These are phyloP conservation scores for Drosophila seguyi DNA, from an alignment of 1,140 invertebrate genomes.

Conservation along the genomic window DNA sequence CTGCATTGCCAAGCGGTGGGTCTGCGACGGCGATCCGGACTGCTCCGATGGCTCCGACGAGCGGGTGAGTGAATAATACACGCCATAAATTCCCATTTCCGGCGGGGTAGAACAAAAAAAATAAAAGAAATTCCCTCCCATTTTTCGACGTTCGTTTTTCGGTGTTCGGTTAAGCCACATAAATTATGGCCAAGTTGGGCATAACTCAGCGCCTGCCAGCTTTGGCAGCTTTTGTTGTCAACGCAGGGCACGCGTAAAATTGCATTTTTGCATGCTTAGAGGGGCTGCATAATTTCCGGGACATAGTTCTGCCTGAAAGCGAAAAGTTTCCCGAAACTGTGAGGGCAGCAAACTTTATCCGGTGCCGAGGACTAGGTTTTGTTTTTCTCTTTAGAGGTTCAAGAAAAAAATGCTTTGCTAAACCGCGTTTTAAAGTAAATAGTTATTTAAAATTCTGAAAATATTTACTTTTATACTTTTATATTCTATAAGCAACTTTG, in stretches of 20 bases:
- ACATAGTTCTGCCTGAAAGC: constrained; percentile 29
- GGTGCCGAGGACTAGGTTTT: constrained; percentile 2
- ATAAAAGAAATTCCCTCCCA: constrained; percentile 5
- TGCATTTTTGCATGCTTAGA: constrained; percentile 66
- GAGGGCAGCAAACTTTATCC: constrained; percentile 25
- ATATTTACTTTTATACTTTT: background rate
- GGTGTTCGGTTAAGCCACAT: constrained; percentile 55
- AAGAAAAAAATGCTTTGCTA: background rate
- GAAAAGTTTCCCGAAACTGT: constrained; percentile 48
- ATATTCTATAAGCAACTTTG: background rate
- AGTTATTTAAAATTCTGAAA: background rate
- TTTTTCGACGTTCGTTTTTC: constrained; percentile 28
- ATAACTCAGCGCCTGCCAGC: constrained; percentile 75
- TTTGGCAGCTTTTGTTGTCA: constrained; percentile 82
- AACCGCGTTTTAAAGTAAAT: background rate
- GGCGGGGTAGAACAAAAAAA: background rate
- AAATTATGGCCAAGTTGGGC: constrained; percentile 76
- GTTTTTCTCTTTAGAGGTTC: background rate
- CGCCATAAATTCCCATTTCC: constrained; percentile 66
- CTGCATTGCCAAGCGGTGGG: constrained; percentile 91
- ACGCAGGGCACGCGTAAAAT: constrained; percentile 81
- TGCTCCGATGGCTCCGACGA: constrained; percentile 94
- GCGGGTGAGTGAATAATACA: constrained; percentile 86
- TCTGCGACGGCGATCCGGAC: constrained; percentile 94
- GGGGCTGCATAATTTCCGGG: constrained; percentile 57